phyloP scores from a whole-genome alignment of 2,113 vertebrate species.

The Proterorhinus semilunaris region DNA sequence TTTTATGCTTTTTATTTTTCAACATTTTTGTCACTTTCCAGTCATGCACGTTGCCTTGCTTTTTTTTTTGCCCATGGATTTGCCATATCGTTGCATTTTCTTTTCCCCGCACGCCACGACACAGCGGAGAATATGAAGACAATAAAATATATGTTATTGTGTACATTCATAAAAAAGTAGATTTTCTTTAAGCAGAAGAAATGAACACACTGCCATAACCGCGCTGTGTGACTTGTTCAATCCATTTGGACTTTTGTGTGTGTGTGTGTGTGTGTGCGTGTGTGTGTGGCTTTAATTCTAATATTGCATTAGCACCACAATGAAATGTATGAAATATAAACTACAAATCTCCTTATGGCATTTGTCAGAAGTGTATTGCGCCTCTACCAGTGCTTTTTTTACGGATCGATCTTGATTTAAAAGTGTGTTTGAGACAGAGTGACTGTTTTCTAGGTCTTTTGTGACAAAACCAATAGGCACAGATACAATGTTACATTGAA shows the following conservation, averaged over 20 bases:
- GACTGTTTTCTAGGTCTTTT: not conserved
- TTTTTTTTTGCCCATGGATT: no score
- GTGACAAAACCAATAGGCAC: not conserved
- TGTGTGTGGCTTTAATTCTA: no score
- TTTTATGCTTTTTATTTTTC: no score
- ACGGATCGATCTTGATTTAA: not conserved
- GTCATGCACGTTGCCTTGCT: no score
- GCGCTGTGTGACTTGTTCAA: not conserved
- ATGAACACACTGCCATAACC: not conserved
- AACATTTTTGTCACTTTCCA: no score
- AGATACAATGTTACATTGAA: no score
- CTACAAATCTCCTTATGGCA: not conserved
- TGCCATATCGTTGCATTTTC: no score
- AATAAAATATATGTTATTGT: not conserved
- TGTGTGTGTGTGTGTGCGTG: not conserved
- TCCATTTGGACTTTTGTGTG: not conserved
- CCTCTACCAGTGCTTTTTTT: not conserved
- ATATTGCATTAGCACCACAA: not conserved
- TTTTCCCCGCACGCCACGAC: no score
- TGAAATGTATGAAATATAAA: not conserved
- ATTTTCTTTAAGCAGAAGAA: not conserved
- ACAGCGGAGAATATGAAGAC: not conserved
- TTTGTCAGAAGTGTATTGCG: not conserved
- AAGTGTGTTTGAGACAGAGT: not conserved
- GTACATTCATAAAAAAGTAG: not conserved